Evolutionary conservation across 92 coral and sea anemone species (phyloP), one percentile per base, ranked within the genome.

Genomic region (Zoanthus solanderi): DNA sequence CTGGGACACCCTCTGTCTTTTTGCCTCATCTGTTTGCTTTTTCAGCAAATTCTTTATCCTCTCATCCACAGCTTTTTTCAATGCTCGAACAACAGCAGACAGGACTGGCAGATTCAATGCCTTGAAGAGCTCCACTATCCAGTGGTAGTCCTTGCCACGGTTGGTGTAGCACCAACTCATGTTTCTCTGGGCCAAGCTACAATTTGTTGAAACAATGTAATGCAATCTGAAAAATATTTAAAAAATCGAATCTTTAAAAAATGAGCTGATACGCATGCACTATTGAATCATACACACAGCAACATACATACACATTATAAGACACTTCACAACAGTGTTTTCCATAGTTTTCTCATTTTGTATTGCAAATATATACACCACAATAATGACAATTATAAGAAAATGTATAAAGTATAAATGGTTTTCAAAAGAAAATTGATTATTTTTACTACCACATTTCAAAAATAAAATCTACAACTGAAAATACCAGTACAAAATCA

Each of bases 121-220:
- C 45, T 69, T 14, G 45, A 28, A 76, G 58, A 76, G 63, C 42
- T 30, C 81, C 13, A 30, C 81, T 29, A 74, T 74, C 54, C 79
- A 76, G 48, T 76, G 57, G 57, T 76, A 76, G 32, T 76, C 61
- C 53, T 76, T 76, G 48, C 61, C 81, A 76, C 81, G 61, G 61
- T 7, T 76, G 63, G 42, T 44, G 81, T 29, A 76, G 16, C 81
- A 76, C 81, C 81, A 76, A 9, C 61, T 76, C 81, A 76, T 76
- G 18, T 76, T 76, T 23, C 57, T 58, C 15, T 76, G 81, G 63
- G 63, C 81, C 12, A 76, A 45, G 81, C 87, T 79, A 83, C 58
- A 57, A 15, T 83, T 12, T 9, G 71, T 65, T 65, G 9, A 65
- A 65, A 65, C 71, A 65, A n/a, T 63, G 71, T 63, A 63, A 23